Conservation (phyloP, 1,140 invertebrate species). For the Aradophagus sp. region DNA sequence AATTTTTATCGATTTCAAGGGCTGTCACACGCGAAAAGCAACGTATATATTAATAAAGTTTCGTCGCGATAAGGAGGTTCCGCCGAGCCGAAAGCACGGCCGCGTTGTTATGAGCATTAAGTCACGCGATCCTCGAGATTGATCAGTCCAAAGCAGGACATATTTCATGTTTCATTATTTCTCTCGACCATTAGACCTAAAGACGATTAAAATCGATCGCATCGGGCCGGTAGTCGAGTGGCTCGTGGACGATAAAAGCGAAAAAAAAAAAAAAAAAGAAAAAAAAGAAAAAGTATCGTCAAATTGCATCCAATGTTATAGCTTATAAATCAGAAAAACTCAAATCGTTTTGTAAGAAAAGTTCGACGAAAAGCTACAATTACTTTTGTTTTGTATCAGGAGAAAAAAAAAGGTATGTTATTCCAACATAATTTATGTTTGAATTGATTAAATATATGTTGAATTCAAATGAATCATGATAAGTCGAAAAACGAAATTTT, state of each 20-base stretch:
- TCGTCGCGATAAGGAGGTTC: constrained; percentile 26
- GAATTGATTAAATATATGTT: too few relatives aligned
- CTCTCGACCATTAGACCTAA: constrained; percentile 20
- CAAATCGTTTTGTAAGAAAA: too few relatives aligned
- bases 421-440: too few relatives aligned
- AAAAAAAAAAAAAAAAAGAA: neutral
- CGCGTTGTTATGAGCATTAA: constrained; percentile 25
- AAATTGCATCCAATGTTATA: too few relatives aligned
- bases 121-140: constrained; percentile 53
- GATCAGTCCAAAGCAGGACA: constrained; percentile 37
- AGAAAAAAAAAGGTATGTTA: too few relatives aligned
- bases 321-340: too few relatives aligned
- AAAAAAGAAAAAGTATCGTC: too few relatives aligned
- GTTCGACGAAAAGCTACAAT: too few relatives aligned
- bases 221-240: constrained; percentile 1
- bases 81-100: constrained; percentile 21
- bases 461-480: too few relatives aligned
- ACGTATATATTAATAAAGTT: constrained; percentile 30
- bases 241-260: neutral
- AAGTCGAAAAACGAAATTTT: too few relatives aligned
- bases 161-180: constrained; percentile 47
- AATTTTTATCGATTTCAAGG: constrained; percentile 20
- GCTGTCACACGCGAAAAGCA: constrained; percentile 8
- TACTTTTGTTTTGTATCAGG: too few relatives aligned
- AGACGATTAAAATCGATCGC: constrained; percentile 38